Conservation (phyloP, 2,888 invertebrate species). For the Cecidostiba fungosa region DNA sequence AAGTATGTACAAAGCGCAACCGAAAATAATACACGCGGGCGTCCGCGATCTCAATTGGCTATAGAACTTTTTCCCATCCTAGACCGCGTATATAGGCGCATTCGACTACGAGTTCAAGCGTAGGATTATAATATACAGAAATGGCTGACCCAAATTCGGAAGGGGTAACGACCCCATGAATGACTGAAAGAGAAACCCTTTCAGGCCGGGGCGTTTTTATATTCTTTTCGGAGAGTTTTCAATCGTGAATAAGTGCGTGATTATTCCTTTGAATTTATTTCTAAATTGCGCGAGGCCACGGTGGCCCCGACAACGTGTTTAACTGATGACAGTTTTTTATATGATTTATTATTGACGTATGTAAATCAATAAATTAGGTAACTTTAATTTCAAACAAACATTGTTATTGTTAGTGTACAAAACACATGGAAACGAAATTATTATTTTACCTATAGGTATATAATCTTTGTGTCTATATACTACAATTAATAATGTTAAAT, state of each 20-base stretch:
- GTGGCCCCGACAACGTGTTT: neutral
- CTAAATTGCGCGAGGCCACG: neutral
- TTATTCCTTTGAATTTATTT: slow-evolving; percentile 7
- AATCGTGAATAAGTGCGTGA: neutral
- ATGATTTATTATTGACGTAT: neutral
- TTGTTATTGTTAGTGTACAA: too few relatives aligned
- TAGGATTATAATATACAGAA: slow-evolving; percentile 53
- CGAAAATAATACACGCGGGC: neutral
- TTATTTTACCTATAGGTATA: too few relatives aligned
- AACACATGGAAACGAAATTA: too few relatives aligned
- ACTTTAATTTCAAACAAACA: too few relatives aligned
- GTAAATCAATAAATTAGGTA: too few relatives aligned
- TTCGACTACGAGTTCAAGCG: neutral
- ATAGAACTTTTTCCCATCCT: slow-evolving; percentile 31
- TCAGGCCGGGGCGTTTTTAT: neutral
- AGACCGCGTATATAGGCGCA: neutral
- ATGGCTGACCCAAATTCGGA: slow-evolving; percentile 76
- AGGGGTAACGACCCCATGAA: slow-evolving; percentile 78
- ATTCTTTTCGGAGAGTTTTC: slow-evolving; percentile 8
- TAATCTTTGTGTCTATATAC: neutral
- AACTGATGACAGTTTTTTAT: neutral
- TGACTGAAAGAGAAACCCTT: slow-evolving; percentile 58
- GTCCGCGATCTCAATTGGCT: slow-evolving; percentile 19
- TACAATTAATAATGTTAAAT: too few relatives aligned
- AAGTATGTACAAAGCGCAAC: neutral